Conservation (phyloP, 1,140 invertebrate genomes). For the Helicoverpa armigera region DNA sequence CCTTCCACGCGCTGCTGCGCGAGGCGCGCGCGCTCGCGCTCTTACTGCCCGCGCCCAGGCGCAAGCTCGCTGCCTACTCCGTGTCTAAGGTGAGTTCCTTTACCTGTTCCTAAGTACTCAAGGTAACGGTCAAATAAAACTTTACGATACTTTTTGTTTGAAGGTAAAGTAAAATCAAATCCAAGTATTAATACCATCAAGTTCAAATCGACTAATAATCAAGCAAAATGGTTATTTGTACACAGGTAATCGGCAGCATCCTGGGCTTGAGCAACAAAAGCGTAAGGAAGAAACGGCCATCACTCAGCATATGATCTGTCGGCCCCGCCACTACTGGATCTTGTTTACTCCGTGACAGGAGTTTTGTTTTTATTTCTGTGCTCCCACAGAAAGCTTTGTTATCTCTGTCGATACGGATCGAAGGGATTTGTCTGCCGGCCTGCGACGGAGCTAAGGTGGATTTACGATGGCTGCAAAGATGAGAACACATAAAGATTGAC, state of each 20-base stretch:
- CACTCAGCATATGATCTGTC: constrained; percentile 89
- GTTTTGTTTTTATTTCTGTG: constrained; percentile 76
- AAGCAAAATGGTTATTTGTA: constrained; percentile 50
- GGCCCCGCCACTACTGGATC: constrained; percentile 55
- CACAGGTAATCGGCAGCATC: constrained; percentile 90
- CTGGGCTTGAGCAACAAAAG: constrained; percentile 92
- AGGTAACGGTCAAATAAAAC: no score
- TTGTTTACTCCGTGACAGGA: constrained; percentile 79
- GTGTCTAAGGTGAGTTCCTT: constrained; percentile 91
- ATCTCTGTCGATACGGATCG: constrained; percentile 57
- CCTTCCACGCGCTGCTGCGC: constrained; percentile 92
- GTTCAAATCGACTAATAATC: neutral
- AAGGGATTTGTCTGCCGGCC: constrained; percentile 60
- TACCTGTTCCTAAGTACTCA: no score
- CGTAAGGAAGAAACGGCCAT: constrained; percentile 91
- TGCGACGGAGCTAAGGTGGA: constrained; percentile 32
- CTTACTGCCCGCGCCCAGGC: constrained; percentile 89
- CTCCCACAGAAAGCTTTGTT: constrained; percentile 64
- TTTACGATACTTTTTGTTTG: no score
- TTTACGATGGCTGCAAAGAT: constrained; percentile 44
- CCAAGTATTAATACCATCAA: constrained; percentile 87
- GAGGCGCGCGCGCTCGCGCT: constrained; percentile 91
- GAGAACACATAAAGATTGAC: constrained; percentile 25
- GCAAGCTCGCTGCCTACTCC: constrained; percentile 92
- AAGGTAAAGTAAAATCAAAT: no score